Conservation (phyloP, 2,113 vertebrate genomes). For the Rhinoderma darwinii region DNA sequence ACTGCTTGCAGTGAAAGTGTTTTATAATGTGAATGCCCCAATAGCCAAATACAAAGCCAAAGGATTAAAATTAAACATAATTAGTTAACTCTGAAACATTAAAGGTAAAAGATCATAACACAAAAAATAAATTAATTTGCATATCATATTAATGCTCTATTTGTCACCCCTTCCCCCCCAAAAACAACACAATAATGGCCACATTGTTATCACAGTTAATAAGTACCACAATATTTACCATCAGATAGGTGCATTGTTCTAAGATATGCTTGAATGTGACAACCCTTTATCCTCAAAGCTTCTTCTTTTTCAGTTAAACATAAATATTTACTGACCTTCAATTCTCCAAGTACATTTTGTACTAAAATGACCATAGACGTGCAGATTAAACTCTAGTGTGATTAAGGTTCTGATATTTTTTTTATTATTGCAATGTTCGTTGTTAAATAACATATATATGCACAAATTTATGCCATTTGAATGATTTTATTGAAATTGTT, state of each 20-base stretch:
- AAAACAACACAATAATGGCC: background rate
- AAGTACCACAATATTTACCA: background rate
- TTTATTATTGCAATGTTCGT: background rate
- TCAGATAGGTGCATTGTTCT: slow-evolving; percentile 1
- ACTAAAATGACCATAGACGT: background rate
- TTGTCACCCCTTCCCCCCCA: too few relatives aligned
- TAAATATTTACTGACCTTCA: slow-evolving; percentile 5
- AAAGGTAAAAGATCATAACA: too few relatives aligned
- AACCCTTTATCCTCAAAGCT: background rate
- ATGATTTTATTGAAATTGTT: too few relatives aligned
- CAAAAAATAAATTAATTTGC: too few relatives aligned
- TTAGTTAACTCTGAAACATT: too few relatives aligned
- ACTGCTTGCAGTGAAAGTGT: too few relatives aligned
- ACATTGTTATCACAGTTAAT: background rate
- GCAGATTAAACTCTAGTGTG: background rate
- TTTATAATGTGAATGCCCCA: too few relatives aligned
- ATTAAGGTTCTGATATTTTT: background rate
- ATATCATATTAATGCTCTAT: too few relatives aligned
- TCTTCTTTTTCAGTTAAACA: background rate
- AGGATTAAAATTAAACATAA: too few relatives aligned
- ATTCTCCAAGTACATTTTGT: background rate
- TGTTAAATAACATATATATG: too few relatives aligned
- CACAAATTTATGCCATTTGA: too few relatives aligned
- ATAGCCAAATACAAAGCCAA: too few relatives aligned
- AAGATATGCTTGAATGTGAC: background rate